These are phyloP conservation scores for Callopanchax toddi DNA, from an alignment of 2,113 vertebrate genomes.

Conservation along the genomic window DNA sequence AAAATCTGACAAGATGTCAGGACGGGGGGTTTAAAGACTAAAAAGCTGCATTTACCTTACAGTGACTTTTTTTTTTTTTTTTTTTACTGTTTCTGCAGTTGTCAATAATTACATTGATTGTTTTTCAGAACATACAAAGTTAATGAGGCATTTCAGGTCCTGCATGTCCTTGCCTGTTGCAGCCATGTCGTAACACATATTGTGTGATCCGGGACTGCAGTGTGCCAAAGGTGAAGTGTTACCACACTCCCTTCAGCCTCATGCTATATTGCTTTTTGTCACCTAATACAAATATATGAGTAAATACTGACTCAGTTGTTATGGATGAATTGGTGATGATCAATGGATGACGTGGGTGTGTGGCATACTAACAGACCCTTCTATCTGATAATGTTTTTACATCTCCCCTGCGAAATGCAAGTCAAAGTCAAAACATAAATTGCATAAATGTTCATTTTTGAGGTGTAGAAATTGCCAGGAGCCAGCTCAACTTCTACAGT, in stretches of 20 bases:
- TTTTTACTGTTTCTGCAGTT: background rate
- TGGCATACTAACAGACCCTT: too few species aligned
- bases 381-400: too few species aligned
- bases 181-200: slow-evolving; percentile 15
- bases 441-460: background rate
- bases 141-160: slow-evolving; percentile 21
- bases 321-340: slow-evolving; percentile 20
- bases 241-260: slow-evolving; percentile 15
- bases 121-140: slow-evolving; percentile 13
- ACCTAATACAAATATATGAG: slow-evolving; percentile 7
- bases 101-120: slow-evolving; percentile 5
- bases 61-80: background rate
- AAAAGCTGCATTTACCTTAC: background rate
- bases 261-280: slow-evolving; percentile 5
- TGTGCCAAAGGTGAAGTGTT: slow-evolving; percentile 32
- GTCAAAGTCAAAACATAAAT: background rate
- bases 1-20: background rate
- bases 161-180: slow-evolving; percentile 26
- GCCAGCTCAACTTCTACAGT: background rate
- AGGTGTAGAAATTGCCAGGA: background rate
- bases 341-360: background rate
- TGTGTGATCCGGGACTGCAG: background rate
- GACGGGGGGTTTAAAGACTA: too few species aligned
- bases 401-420: too few species aligned
- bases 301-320: slow-evolving; percentile 17